Conservation (phyloP, 2,113 vertebrate genomes). For the Sylvilagus bachmani region DNA sequence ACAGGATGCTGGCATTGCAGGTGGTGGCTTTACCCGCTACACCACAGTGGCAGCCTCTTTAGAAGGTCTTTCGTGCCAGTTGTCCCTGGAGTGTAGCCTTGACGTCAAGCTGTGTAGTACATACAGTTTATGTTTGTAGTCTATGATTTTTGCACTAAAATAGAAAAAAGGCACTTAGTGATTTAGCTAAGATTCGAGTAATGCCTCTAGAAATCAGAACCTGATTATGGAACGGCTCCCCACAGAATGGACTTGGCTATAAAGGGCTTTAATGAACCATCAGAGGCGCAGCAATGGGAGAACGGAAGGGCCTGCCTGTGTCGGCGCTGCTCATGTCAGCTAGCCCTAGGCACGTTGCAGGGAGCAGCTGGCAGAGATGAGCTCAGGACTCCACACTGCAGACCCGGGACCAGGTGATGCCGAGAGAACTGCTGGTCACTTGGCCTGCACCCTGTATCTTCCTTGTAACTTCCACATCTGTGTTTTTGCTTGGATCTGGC, state of each 20-base stretch:
- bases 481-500: neutral
- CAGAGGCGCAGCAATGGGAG: neutral
- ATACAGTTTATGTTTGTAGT: neutral
- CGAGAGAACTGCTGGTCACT: neutral
- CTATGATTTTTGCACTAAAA: neutral
- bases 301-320: fast-evolving
- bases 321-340: neutral
- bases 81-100: neutral
- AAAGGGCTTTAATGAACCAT: neutral
- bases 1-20: no score
- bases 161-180: neutral
- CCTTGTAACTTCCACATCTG: fast-evolving
- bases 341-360: fast-evolving
- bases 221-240: neutral
- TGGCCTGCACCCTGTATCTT: fast-evolving
- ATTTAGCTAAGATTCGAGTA: neutral
- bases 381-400: no score
- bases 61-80: neutral
- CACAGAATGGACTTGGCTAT: neutral
- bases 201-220: neutral
- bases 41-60: no score
- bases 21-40: no score
- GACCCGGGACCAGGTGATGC: no score
- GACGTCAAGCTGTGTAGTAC: neutral
- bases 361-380: neutral